These are phyloP conservation scores for Turdus rufiventris DNA, from an alignment of 2,113 vertebrate genomes.

Conservation along the genomic window DNA sequence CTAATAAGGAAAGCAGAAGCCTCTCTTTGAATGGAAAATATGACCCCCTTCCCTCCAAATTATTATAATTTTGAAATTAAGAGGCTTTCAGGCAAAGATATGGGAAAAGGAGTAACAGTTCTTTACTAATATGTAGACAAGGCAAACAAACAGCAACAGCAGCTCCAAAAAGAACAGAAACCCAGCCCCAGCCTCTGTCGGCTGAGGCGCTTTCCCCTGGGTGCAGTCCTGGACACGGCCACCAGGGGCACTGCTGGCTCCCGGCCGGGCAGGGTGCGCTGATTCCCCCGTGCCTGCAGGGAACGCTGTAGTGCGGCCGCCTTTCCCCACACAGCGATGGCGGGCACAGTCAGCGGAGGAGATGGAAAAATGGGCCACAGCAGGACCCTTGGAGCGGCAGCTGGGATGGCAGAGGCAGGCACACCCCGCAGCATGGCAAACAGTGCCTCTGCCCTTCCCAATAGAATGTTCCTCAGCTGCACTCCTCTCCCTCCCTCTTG, in stretches of 20 bases:
- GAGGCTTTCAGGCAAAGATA: background rate
- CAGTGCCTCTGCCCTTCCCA: background rate
- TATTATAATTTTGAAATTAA: background rate
- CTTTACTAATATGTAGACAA: too few species aligned
- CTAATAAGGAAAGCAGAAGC: background rate
- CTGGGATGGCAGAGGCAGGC: too few species aligned
- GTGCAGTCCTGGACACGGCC: background rate
- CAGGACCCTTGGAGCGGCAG: too few species aligned
- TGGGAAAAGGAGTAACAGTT: background rate
- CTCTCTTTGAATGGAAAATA: background rate
- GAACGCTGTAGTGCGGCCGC: background rate
- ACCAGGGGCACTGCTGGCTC: background rate
- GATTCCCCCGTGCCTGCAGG: background rate
- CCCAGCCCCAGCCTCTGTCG: background rate
- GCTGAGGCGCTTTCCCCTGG: background rate
- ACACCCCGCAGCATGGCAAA: too few species aligned
- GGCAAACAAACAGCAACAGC: background rate
- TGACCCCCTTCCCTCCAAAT: background rate
- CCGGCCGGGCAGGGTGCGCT: background rate
- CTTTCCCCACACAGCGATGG: too few species aligned
- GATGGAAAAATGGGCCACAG: too few species aligned
- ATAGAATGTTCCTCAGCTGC: background rate
- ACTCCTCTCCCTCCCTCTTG: background rate
- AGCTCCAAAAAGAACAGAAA: rapidly evolving
- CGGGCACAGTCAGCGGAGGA: too few species aligned